A percentile compares a stretch with the other conserved stretches of the same genome.
phyloP scores from a whole-genome alignment of 2,113 vertebrate genomes.

The Megatriorchis doriae region DNA sequence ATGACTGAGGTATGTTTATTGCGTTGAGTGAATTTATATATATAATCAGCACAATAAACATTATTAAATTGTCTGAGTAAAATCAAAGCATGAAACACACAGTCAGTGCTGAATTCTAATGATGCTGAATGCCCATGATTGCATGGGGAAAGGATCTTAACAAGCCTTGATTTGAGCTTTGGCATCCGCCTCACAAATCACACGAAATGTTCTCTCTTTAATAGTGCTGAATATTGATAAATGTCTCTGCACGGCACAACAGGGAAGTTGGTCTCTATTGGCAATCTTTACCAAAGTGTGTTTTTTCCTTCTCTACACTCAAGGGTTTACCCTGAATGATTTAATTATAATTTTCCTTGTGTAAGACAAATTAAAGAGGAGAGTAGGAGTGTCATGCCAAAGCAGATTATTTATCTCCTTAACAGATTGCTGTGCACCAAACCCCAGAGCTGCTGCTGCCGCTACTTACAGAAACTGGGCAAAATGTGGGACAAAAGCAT shows the following conservation, averaged over 20 bases:
- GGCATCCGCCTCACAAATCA: slow-evolving; percentile 74
- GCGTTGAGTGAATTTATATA: slow-evolving; percentile 67
- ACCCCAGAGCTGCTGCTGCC: slow-evolving; percentile 85
- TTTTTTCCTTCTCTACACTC: slow-evolving; percentile 78
- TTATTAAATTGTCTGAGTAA: slow-evolving; percentile 73
- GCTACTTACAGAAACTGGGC: slow-evolving; percentile 54
- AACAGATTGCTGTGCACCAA: slow-evolving; percentile 89
- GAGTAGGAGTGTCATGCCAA: slow-evolving; percentile 85
- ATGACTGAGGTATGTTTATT: slow-evolving; percentile 61
- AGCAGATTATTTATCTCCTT: slow-evolving; percentile 96
- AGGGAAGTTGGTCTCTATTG: slow-evolving; percentile 75
- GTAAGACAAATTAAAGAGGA: slow-evolving; percentile 94
- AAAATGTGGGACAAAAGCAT: slow-evolving; percentile 56
- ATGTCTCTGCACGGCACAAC: slow-evolving; percentile 70
- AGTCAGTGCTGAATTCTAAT: slow-evolving; percentile 73
- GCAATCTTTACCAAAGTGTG: slow-evolving; percentile 76
- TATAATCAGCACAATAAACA: slow-evolving; percentile 76
- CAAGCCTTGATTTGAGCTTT: slow-evolving; percentile 71
- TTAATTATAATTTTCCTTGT: slow-evolving; percentile 94
- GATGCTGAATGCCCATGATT: slow-evolving; percentile 61
- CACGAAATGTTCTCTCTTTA: slow-evolving; percentile 64
- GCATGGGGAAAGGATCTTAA: slow-evolving; percentile 70
- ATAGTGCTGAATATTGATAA: slow-evolving; percentile 78
- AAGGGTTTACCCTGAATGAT: slow-evolving; percentile 90
- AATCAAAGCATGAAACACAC: slow-evolving; percentile 67